Evolutionary conservation across 2,888 invertebrate species (phyloP).

Genomic region (Drosophila tanythrix): DNA sequence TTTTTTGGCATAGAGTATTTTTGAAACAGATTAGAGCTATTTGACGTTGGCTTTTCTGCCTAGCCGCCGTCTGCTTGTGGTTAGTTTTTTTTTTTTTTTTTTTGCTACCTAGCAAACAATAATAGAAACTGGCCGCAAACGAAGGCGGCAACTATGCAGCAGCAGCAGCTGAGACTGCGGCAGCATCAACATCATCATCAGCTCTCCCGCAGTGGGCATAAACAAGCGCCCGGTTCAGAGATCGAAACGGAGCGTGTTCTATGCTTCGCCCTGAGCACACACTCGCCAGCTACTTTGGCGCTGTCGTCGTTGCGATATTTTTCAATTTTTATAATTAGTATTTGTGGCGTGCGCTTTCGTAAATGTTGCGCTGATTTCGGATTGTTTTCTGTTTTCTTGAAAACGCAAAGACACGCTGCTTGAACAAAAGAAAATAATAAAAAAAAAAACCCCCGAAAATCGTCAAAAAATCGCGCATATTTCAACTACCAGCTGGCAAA

Average conservation of each 20-base stretch:
- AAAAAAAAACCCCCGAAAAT: slow-evolving; percentile 14
- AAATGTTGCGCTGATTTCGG: slow-evolving; percentile 79
- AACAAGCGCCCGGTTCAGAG: slow-evolving; percentile 53
- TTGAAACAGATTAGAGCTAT: slow-evolving; percentile 15
- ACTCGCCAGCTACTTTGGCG: slow-evolving; percentile 68
- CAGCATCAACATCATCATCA: slow-evolving; percentile 6
- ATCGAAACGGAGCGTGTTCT: slow-evolving; percentile 60
- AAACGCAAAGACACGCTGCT: slow-evolving; percentile 31
- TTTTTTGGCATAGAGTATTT: slow-evolving; percentile 37
- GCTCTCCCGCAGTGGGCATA: slow-evolving; percentile 70
- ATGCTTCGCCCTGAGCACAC: slow-evolving; percentile 58
- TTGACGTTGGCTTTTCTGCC: slow-evolving; percentile 22
- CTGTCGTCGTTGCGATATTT: slow-evolving; percentile 72
- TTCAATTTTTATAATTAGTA: slow-evolving; percentile 81
- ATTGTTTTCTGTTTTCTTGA: slow-evolving; percentile 50
- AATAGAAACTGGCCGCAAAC: slow-evolving; percentile 64
- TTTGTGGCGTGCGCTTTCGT: slow-evolving; percentile 82
- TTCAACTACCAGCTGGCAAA: slow-evolving; percentile 33
- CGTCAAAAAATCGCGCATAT: slow-evolving; percentile 28
- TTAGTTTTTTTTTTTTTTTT: slow-evolving; percentile 46
- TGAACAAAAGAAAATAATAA: slow-evolving; percentile 1
- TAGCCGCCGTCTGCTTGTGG: slow-evolving; percentile 35
- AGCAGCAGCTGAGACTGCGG: slow-evolving; percentile 1
- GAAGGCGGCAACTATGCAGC: slow-evolving; percentile 30
- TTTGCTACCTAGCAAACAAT: slow-evolving; percentile 71